Base-by-base conservation (phyloP, 2,888 invertebrate species). In the Diogma glabrata region DNA sequence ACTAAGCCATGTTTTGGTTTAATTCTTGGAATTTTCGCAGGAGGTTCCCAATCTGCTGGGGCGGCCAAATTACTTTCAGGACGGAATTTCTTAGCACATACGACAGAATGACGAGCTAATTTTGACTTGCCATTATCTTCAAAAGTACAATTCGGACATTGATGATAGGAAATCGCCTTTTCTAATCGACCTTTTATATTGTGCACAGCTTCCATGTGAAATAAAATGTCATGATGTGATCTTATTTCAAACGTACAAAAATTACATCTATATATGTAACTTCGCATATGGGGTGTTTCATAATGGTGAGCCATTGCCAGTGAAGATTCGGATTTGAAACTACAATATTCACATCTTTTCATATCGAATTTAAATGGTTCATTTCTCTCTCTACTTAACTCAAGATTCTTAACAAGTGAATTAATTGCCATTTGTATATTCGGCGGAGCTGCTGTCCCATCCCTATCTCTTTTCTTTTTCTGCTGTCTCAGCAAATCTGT, bases 51-150 rank as follows among this genome's bases (percentile, higher is more conserved):
- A 63, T 92, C 92, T 2, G 81, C 71, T 0, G 92, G 88, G 5
- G 93, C 92, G 58, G 86, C 82, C 60, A 88, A 74, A 71, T 95
- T 94, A 45, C 80, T 72, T 57, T 90, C 90, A 0, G 90, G 85
- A 65, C 88, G 84, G 70, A 90, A 94, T 65, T 89, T 88, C 69
- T 92, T 90, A 38, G 82, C 79, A 69, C 95, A 95, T 2, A 89
- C 84, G 54, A 87, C 79, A 57, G 86, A 77, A 73, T 95, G 95
- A 33, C 92, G 78, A 1, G 86, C 87, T 59, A 94, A 72, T 69
- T 92, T 92, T 23, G 88, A 88, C 70, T 91, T 93, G 51, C 90
- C 88, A 62, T 91, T 91, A 60, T 92, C 91, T 67, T 95, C 94
- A 64, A 92, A 94, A 1, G 90, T 87, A 72, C 95, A 95, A 64